A percentile compares a stretch with the other conserved stretches of the same genome.
phyloP scores from a whole-genome alignment of 2,113 vertebrate genomes.

The Chrysochloris asiatica region DNA sequence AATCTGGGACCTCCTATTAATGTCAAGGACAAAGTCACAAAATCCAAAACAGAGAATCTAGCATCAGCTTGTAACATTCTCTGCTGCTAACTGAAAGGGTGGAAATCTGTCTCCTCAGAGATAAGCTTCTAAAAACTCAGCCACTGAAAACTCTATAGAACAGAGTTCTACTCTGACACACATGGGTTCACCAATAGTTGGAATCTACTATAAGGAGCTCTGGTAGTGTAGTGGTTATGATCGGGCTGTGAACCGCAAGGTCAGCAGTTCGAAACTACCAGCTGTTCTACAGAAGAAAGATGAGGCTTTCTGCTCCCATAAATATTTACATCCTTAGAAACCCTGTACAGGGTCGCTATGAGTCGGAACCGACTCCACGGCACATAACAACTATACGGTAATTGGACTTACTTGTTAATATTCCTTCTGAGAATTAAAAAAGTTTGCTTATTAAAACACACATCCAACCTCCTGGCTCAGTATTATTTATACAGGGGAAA shows the following conservation, averaged over 20 bases:
- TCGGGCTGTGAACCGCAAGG: too few relatives aligned
- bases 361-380: too few relatives aligned
- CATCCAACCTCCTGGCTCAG: neutral
- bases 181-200: neutral
- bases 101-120: neutral
- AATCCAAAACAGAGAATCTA: neutral
- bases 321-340: too few relatives aligned
- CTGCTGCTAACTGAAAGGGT: neutral
- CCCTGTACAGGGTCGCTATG: too few relatives aligned
- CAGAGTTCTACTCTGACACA: neutral
- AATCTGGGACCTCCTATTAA: too few relatives aligned
- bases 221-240: too few relatives aligned
- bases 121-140: neutral
- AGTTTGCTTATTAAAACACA: neutral
- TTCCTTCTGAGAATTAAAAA: neutral
- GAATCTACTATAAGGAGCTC: too few relatives aligned
- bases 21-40: conserved; percentile 32
- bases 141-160: neutral
- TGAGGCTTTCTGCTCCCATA: too few relatives aligned
- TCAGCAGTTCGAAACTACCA: too few relatives aligned
- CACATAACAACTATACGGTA: neutral
- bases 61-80: neutral
- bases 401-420: neutral
- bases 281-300: too few relatives aligned
- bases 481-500: neutral